Evolutionary conservation across 1,140 invertebrate species (phyloP).

Genomic region (Holcopasites calliopsidis): DNA sequence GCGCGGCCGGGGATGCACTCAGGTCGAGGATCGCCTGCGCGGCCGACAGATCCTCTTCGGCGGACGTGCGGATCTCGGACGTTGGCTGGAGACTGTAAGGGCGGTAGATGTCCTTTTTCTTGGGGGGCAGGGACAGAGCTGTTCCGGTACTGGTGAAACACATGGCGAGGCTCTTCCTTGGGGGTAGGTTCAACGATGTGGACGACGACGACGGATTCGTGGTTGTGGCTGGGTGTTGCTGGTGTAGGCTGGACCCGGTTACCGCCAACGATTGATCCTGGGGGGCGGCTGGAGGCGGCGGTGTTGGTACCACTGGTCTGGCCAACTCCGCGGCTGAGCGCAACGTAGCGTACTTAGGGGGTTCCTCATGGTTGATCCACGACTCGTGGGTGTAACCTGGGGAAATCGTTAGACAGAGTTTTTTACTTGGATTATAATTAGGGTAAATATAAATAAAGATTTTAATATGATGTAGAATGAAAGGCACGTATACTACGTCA

Average conservation of each 20-base stretch:
- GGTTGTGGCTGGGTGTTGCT: slow-evolving; percentile 67
- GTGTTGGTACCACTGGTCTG: slow-evolving; percentile 62
- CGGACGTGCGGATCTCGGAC: slow-evolving; percentile 82
- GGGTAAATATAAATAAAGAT: too few species aligned
- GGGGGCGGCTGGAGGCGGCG: slow-evolving; percentile 48
- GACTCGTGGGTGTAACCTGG: slow-evolving; percentile 77
- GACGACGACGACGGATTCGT: slow-evolving; percentile 60
- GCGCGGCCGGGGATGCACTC: slow-evolving; percentile 89
- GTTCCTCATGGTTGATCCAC: slow-evolving; percentile 78
- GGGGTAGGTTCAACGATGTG: slow-evolving; percentile 70
- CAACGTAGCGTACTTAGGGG: slow-evolving; percentile 85
- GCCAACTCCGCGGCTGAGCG: slow-evolving; percentile 81
- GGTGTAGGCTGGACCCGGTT: slow-evolving; percentile 48
- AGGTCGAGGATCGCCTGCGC: slow-evolving; percentile 93
- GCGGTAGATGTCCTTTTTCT: slow-evolving; percentile 93
- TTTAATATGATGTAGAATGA: too few species aligned
- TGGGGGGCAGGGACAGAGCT: slow-evolving; percentile 89
- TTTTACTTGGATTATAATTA: neutral
- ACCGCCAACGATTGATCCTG: slow-evolving; percentile 55
- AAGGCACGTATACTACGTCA: too few species aligned
- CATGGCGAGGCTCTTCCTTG: slow-evolving; percentile 86
- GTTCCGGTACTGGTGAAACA: slow-evolving; percentile 91
- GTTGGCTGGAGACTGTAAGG: slow-evolving; percentile 89
- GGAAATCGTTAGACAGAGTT: neutral
- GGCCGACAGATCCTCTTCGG: slow-evolving; percentile 89